Percentiles rank a stretch among this genome's conserved stretches.
Evolutionary conservation across 2,113 vertebrate species (phyloP).

Genomic region (Columbina picui): DNA sequence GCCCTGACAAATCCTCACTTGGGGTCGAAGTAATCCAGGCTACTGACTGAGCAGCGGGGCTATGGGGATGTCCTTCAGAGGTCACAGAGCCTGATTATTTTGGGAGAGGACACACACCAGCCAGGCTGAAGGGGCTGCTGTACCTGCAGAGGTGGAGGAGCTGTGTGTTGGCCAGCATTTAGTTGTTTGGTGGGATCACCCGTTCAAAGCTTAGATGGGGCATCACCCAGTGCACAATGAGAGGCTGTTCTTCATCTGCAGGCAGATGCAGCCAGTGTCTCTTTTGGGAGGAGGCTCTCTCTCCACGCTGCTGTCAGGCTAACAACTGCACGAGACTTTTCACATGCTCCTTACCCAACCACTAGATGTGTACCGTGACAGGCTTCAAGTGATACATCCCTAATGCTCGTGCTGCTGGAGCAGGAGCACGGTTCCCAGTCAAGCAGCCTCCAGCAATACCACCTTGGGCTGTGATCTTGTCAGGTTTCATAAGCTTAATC

Average conservation of each 20-base stretch:
- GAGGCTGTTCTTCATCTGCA: background rate
- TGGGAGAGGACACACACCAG: background rate
- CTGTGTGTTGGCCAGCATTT: background rate
- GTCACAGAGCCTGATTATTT: background rate
- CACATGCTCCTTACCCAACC: background rate
- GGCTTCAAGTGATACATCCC: background rate
- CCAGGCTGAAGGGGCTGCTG: fast-evolving
- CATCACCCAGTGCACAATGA: fast-evolving
- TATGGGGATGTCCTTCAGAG: background rate
- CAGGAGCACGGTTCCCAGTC: background rate
- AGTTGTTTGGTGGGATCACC: background rate
- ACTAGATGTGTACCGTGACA: background rate
- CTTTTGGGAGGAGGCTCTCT: background rate
- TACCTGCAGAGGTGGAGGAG: background rate
- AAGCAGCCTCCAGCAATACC: slow-evolving; percentile 49
- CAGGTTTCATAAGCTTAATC: slow-evolving; percentile 46
- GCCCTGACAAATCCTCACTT: background rate
- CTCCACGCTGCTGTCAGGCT: background rate
- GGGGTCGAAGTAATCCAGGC: background rate
- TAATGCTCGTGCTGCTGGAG: background rate
- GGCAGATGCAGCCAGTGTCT: background rate
- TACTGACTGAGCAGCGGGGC: fast-evolving
- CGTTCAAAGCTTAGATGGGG: background rate
- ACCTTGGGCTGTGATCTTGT: slow-evolving; percentile 57
- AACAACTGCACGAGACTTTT: background rate